Percentiles rank a stretch among this genome's conserved stretches.
Evolutionary conservation across 2,797 vertebrate genomes (phyloP).

Genomic region (Zalophus californianus): DNA sequence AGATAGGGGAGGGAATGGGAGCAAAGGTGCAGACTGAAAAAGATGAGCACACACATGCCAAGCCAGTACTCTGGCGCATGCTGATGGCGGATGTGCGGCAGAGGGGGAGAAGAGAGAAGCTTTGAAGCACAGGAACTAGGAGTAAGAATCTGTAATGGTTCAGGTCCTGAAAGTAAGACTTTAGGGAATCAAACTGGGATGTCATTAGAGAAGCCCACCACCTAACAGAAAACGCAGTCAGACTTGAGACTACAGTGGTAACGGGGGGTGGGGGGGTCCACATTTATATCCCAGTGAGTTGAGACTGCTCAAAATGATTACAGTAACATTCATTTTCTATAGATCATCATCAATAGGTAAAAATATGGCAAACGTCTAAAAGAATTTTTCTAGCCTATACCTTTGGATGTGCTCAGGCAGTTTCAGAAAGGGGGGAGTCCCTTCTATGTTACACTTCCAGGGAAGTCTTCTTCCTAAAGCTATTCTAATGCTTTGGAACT

Average conservation of each 20-base stretch:
- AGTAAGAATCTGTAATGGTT: background rate
- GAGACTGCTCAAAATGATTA: background rate
- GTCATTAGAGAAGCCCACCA: background rate
- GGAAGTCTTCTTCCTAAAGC: background rate
- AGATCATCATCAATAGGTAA: background rate
- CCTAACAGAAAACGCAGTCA: background rate
- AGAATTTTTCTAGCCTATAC: background rate
- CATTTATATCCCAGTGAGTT: background rate
- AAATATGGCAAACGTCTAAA: background rate
- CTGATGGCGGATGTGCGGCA: rapidly evolving
- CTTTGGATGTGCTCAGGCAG: background rate
- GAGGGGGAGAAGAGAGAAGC: background rate
- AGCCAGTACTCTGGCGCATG: background rate
- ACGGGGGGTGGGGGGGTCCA: background rate
- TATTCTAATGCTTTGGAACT: background rate
- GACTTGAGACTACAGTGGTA: background rate
- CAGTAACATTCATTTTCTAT: background rate
- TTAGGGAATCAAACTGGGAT: background rate
- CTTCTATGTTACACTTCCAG: background rate
- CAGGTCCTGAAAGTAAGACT: background rate
- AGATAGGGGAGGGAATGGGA: background rate
- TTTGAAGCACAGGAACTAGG: background rate
- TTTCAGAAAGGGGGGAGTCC: background rate
- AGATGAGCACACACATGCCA: background rate
- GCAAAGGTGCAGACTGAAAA: background rate